phyloP scores from a whole-genome alignment of 2,113 vertebrate species.

The Sturnus vulgaris region DNA sequence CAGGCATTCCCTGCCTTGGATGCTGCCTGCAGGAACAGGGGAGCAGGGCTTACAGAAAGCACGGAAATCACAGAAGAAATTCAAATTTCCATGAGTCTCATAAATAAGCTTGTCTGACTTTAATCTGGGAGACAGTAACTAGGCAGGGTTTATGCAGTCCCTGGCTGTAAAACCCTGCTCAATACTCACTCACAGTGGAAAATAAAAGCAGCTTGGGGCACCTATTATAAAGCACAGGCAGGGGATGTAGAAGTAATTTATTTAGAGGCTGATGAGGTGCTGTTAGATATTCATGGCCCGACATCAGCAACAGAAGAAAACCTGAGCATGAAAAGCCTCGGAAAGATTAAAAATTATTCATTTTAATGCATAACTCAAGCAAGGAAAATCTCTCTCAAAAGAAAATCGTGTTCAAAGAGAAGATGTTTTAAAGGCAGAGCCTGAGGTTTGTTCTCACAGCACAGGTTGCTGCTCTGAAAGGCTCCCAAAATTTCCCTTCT shows the following conservation, averaged over 20 bases:
- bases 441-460: not conserved
- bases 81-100: not conserved
- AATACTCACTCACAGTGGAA: not conserved
- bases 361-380: not conserved
- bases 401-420: not conserved
- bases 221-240: not conserved
- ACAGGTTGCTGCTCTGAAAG: not conserved
- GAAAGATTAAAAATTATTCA: not conserved
- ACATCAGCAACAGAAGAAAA: not conserved
- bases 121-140: not conserved
- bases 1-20: not conserved
- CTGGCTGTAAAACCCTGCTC: not conserved
- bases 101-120: not conserved
- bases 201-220: not conserved
- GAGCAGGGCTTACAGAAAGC: not conserved
- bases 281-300: not conserved
- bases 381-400: not conserved
- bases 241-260: conserved; percentile 1
- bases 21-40: rapidly evolving
- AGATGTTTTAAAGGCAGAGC: not conserved
- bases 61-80: not conserved
- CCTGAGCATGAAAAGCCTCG: not conserved
- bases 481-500: not conserved
- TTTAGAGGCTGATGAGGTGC: not conserved
- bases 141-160: not conserved